phyloP scores from a whole-genome alignment of 2,797 vertebrate genomes.

The Coregonus sp. region DNA sequence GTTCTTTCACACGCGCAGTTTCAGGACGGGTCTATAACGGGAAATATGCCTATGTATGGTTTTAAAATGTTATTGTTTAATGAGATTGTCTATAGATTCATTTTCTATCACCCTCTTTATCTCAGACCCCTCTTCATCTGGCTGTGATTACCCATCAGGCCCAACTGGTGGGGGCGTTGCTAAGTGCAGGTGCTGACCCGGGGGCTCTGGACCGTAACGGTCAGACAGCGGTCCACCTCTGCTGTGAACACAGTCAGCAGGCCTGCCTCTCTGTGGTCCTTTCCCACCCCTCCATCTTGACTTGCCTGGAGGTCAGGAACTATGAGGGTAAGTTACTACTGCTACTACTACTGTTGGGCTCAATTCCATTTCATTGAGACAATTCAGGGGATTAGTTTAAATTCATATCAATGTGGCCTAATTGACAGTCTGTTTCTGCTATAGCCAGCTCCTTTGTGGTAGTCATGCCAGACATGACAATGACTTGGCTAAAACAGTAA shows the following conservation, averaged over 20 bases:
- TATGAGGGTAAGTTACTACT: constrained; percentile 79
- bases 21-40: no score
- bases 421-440: background rate
- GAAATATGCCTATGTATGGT: no score
- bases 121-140: constrained; percentile 87
- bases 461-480: background rate
- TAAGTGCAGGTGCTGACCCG: constrained; percentile 79
- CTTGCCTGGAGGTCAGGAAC: constrained; percentile 81
- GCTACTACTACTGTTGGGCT: background rate
- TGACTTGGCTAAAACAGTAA: background rate
- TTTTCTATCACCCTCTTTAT: constrained; percentile 7
- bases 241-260: constrained; percentile 80
- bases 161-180: constrained; percentile 71
- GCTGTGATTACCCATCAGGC: constrained; percentile 85
- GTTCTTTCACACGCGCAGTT: no score
- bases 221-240: constrained; percentile 84
- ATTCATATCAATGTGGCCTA: background rate
- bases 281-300: constrained; percentile 32
- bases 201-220: constrained; percentile 84
- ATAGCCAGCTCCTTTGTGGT: background rate
- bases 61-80: background rate
- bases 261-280: constrained; percentile 78
- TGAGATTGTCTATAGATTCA: background rate
- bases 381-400: background rate
- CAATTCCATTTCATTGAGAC: background rate